Conservation (phyloP, 2,888 invertebrate genomes). For the Melitaea athalia region DNA sequence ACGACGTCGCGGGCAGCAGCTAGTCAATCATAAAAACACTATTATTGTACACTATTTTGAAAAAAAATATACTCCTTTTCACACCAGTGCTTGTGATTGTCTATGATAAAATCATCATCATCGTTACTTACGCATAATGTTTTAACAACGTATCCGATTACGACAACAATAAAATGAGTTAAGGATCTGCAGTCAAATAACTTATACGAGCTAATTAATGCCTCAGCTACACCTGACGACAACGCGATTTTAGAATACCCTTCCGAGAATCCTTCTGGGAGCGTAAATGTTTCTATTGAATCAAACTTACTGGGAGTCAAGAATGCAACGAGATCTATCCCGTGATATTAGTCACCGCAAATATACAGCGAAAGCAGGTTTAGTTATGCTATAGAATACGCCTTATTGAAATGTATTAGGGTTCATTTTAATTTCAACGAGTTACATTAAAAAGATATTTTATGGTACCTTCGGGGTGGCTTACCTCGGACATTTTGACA, state of each 20-base stretch:
- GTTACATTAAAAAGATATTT: constrained; percentile 31
- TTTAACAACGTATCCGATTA: constrained; percentile 30
- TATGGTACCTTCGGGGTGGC: constrained; percentile 58
- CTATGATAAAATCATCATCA: constrained; percentile 17
- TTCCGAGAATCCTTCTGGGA: constrained; percentile 62
- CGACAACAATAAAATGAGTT: constrained; percentile 36
- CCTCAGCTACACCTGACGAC: constrained; percentile 67
- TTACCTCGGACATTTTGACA: constrained; percentile 77
- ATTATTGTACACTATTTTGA: too few species aligned
- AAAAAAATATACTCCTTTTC: too few species aligned
- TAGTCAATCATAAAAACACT: too few species aligned
- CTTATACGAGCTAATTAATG: constrained; percentile 57
- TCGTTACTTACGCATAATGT: constrained; percentile 7
- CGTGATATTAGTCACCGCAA: constrained; percentile 62
- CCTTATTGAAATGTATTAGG: constrained; percentile 22
- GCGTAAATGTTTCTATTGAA: constrained; percentile 68
- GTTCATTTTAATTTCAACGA: constrained; percentile 27
- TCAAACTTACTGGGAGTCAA: constrained; percentile 53
- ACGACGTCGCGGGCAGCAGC: too few species aligned
- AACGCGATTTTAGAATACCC: constrained; percentile 62
- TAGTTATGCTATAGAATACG: background rate
- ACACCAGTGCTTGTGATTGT: background rate
- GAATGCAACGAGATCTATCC: constrained; percentile 65
- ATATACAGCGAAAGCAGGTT: constrained; percentile 43
- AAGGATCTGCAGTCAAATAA: constrained; percentile 49